These are phyloP conservation scores for Chionis minor DNA, from an alignment of 2,113 vertebrate genomes.

Conservation along the genomic window DNA sequence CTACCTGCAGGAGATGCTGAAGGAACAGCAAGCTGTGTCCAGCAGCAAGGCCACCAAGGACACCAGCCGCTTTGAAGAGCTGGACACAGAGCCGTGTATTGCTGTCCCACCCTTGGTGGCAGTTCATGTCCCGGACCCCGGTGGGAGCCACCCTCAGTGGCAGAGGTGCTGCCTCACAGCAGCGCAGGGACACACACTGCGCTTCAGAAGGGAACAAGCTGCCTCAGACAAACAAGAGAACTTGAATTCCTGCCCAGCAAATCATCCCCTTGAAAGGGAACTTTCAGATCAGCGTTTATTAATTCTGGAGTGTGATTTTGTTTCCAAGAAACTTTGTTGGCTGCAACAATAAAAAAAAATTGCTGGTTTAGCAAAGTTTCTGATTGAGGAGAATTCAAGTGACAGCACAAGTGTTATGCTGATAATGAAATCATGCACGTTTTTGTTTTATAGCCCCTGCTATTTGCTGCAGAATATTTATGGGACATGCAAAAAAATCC, in stretches of 20 bases:
- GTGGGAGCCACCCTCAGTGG: rapidly evolving
- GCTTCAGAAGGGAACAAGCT: not conserved
- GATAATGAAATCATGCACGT: not conserved
- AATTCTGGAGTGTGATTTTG: conserved; percentile 27
- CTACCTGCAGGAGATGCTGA: not conserved
- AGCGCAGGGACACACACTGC: not conserved
- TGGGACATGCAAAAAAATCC: not conserved
- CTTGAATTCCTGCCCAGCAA: conserved; percentile 45
- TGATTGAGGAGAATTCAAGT: conserved; percentile 30
- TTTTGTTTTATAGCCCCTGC: not conserved
- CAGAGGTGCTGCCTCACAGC: not conserved
- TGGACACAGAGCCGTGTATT: not conserved
- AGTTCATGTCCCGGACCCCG: not conserved
- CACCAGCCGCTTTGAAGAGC: not conserved
- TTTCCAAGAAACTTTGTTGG: conserved; percentile 33
- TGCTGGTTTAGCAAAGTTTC: conserved; percentile 35
- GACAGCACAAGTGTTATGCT: not conserved
- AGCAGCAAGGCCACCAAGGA: not conserved
- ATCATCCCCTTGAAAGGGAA: conserved; percentile 9
- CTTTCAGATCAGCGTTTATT: conserved; percentile 28
- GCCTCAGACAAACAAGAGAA: not conserved
- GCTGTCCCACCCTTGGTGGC: not conserved
- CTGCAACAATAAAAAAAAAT: conserved; percentile 37
- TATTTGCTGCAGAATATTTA: conserved; percentile 15
- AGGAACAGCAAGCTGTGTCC: not conserved